Evolutionary conservation across 2,888 invertebrate genomes (phyloP).

Genomic region (Myathropa florea): DNA sequence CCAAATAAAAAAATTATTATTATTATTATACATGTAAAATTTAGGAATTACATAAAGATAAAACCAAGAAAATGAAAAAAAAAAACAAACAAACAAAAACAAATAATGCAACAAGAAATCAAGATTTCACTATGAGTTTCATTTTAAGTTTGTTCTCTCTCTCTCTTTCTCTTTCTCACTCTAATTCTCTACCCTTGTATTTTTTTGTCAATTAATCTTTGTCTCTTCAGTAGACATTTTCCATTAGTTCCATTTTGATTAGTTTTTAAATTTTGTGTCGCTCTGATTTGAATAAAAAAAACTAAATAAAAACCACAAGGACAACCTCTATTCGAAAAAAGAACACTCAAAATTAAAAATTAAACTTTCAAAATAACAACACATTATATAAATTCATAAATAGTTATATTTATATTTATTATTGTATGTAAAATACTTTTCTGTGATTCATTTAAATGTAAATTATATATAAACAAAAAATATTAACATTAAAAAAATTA

Average conservation of each 20-base stretch:
- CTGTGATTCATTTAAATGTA: conserved; percentile 73
- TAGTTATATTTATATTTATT: conserved; percentile 68
- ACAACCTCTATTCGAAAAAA: background rate
- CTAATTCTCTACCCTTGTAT: background rate
- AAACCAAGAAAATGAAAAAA: conserved; percentile 68
- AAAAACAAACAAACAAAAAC: conserved; percentile 55
- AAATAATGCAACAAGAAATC: conserved; percentile 44
- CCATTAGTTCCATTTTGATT: background rate
- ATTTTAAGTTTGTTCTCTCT: conserved; percentile 25
- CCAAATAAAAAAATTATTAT: conserved; percentile 15
- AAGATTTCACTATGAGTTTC: background rate
- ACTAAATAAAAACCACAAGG: background rate
- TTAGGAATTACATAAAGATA: conserved; percentile 68
- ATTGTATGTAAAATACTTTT: conserved; percentile 72
- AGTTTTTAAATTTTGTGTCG: background rate
- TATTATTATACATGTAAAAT: conserved; percentile 51
- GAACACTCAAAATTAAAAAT: background rate
- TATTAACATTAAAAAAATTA: conserved; percentile 50
- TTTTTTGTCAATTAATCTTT: background rate
- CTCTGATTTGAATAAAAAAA: background rate
- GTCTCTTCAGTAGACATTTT: background rate
- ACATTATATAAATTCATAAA: conserved; percentile 60
- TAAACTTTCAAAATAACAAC: conserved; percentile 28
- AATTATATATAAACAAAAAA: conserved; percentile 63
- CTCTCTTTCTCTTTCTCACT: conserved; percentile 1